Conservation (phyloP, 1,140 invertebrate genomes). For the Apis mellifera region DNA sequence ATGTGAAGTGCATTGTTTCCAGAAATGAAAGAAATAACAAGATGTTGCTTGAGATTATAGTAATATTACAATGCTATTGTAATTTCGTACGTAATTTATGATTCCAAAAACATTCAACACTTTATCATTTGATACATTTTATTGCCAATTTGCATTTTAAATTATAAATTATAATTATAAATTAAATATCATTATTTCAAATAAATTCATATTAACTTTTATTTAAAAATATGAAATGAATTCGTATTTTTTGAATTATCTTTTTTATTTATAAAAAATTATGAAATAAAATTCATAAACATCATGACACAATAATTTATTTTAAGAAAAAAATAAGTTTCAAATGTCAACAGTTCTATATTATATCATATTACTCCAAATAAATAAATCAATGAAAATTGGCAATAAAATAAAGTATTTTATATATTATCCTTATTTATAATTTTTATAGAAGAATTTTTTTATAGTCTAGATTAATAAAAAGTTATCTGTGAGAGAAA, state of each 20-base stretch:
- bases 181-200: background rate
- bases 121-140: background rate
- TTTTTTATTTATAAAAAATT: background rate
- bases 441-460: background rate
- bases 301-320: background rate
- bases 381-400: background rate
- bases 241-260: background rate
- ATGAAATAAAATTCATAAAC: too few species aligned
- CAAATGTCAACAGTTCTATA: background rate
- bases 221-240: background rate
- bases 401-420: background rate
- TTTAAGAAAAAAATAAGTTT: background rate
- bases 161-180: background rate
- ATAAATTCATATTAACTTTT: background rate
- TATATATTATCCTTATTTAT: slow-evolving; percentile 1
- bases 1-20: background rate
- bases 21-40: background rate
- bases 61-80: too few species aligned
- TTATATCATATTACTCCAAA: background rate
- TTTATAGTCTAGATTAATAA: background rate
- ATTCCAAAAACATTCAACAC: background rate
- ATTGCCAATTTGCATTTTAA: background rate
- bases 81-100: background rate
- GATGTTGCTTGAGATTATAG: background rate
- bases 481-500: background rate